Evolutionary conservation across 2,797 vertebrate species (phyloP), one percentile per base, ranked within the genome.

Genomic region (Rhinophrynus dorsalis): DNA sequence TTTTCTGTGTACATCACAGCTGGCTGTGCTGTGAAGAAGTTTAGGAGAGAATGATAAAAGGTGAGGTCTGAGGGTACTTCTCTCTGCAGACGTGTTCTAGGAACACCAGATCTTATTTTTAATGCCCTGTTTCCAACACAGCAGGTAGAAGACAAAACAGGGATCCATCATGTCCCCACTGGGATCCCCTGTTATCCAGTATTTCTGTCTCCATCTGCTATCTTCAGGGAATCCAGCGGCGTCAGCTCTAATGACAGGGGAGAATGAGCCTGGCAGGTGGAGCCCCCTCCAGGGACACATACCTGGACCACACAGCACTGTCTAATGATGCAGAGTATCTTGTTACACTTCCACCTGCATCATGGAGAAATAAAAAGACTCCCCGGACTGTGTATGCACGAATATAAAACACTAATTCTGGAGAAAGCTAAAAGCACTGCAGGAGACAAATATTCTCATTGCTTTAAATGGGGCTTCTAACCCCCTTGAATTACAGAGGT

Each of bases 251-350:
- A 54, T 69, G 54, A 69, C 67, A 52, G 50, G 47, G 10, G 44
- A 51, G 47, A n/a, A n/a, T n/a, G n/a, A 17, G 20, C 12, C 44
- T 51, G 48, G 47, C 67, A 69, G 67, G 67, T 69, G 67, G 59
- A 23, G 9, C 58, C 67, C 37, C 37, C 67, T 32, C 67, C 57
- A 26, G 67, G 67, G 67, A 54, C 12, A 1, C 23, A 26, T 33
- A 44, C 67, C 47, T 54, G 27, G 32, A 52, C 24, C 35, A 23
- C 23, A n/a, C 26, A 9, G 67, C 27, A 26, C 33, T 11, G 37
- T 54, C 18, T 69, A 51, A 51, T 38, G 42, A 59, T 51, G 35
- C 57, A 17, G 44, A 54, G 57, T 54, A 45, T 69, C 67, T 54
- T 13, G 32, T 69, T 69, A 69, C 66, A n/a, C 21, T 11, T n/a